phyloP scores from a whole-genome alignment of 2,888 invertebrate species.

The Gastracanthus pulcherrimus region DNA sequence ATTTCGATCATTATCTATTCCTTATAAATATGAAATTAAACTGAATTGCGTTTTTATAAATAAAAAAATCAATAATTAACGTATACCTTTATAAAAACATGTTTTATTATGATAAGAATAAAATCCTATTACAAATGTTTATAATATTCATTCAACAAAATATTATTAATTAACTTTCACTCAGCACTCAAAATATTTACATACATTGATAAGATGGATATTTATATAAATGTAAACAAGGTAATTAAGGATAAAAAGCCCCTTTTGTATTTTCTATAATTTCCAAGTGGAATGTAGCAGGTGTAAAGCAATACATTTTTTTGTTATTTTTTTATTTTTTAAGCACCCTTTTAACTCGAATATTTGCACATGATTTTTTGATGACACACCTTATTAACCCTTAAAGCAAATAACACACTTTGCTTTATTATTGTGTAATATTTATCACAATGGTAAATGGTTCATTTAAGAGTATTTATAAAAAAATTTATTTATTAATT shows the following conservation, averaged over 20 bases:
- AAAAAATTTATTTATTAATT: conserved; percentile 52
- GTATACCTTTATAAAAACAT: conserved; percentile 51
- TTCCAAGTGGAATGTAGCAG: conserved; percentile 42
- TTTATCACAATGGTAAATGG: conserved; percentile 52
- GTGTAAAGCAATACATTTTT: conserved; percentile 1
- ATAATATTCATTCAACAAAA: conserved; percentile 52
- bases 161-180: conserved; percentile 48
- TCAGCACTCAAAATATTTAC: conserved; percentile 57
- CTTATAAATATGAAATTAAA: not conserved
- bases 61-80: not conserved
- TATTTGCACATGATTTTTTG: conserved; percentile 29
- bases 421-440: conserved; percentile 32
- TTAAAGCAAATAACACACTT: not conserved
- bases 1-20: not conserved
- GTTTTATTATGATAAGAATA: conserved; percentile 53
- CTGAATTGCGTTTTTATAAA: not conserved
- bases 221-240: conserved; percentile 39
- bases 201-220: conserved; percentile 12
- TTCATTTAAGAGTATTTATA: conserved; percentile 55
- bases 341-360: conserved; percentile 14
- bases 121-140: conserved; percentile 54
- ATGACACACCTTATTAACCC: not conserved
- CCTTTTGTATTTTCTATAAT: conserved; percentile 18
- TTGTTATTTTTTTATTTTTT: not conserved
- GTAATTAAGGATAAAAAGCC: conserved; percentile 26